These are phyloP conservation scores for Glossosoma conforme DNA, from an alignment of 1,140 invertebrate species.

Conservation along the genomic window DNA sequence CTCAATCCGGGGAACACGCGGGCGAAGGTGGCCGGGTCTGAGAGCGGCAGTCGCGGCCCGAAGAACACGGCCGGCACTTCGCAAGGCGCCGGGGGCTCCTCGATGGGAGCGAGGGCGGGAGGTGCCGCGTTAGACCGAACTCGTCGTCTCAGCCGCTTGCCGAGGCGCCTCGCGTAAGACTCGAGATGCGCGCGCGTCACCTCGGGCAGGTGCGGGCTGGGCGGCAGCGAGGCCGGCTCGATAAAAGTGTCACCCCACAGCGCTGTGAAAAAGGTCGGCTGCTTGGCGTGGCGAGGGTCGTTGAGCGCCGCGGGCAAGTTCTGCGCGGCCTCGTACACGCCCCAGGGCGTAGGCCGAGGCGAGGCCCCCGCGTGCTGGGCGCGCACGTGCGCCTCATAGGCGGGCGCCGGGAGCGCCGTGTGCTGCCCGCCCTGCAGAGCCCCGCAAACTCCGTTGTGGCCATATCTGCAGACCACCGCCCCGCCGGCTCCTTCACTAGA, in stretches of 20 bases:
- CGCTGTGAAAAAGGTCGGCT: constrained; percentile 91
- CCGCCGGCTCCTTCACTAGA: constrained; percentile 84
- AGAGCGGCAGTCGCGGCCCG: background rate
- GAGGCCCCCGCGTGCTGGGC: constrained; percentile 64
- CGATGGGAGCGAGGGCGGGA: background rate
- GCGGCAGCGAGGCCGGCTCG: constrained; percentile 70
- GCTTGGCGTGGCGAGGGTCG: constrained; percentile 87
- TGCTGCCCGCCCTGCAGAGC: no score
- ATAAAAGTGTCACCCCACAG: constrained; percentile 96
- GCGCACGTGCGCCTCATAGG: constrained; percentile 82
- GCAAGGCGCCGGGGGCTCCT: background rate
- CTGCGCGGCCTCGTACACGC: constrained; percentile 77
- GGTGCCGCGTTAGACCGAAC: background rate
- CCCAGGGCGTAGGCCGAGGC: constrained; percentile 57
- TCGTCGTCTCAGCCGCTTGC: constrained; percentile 36
- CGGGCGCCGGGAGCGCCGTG: background rate
- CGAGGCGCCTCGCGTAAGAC: constrained; percentile 76
- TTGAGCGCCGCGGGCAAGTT: constrained; percentile 95
- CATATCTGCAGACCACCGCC: constrained; percentile 85
- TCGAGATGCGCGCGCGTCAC: constrained; percentile 83
- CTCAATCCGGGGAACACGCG: constrained; percentile 71
- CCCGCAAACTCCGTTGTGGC: constrained; percentile 80
- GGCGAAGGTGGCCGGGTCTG: background rate
- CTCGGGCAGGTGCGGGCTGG: constrained; percentile 77
- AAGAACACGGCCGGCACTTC: constrained; percentile 4